Conservation (phyloP, 2,113 vertebrate species). For the Lophura nycthemera region DNA sequence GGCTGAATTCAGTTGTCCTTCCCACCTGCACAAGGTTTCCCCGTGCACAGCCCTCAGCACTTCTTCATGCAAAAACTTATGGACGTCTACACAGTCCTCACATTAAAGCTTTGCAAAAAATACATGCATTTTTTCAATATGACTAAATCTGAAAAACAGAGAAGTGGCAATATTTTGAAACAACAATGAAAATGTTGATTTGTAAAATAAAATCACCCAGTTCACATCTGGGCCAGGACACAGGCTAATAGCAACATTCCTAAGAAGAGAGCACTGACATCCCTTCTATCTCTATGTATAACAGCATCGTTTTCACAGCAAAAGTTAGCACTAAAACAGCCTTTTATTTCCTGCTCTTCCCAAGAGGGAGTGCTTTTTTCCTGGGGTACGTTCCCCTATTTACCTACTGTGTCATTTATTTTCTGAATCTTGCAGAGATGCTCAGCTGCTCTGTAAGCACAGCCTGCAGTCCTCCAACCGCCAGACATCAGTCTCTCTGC, state of each 20-base stretch:
- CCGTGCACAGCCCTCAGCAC: neutral
- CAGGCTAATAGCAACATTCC: neutral
- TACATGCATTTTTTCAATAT: neutral
- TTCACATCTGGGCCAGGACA: neutral
- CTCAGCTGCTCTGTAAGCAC: slow-evolving; percentile 33
- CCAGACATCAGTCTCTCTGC: slow-evolving; percentile 42
- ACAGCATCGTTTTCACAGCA: neutral
- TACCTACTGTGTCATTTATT: neutral
- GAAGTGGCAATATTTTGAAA: neutral
- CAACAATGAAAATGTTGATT: neutral
- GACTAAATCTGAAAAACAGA: neutral
- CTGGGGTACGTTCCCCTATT: neutral
- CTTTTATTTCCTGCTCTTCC: neutral
- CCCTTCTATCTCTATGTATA: neutral
- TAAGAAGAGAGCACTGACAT: neutral
- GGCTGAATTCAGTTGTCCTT: neutral
- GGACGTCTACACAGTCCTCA: neutral
- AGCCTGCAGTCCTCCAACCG: slow-evolving; percentile 25
- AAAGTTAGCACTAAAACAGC: neutral
- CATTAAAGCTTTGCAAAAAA: neutral
- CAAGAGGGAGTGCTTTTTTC: neutral
- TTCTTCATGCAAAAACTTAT: neutral
- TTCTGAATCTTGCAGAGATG: slow-evolving; percentile 28
- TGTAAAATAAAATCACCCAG: neutral
- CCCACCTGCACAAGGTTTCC: neutral